A percentile compares a stretch with the other conserved stretches of the same genome.
phyloP scores from a whole-genome alignment of 2,797 vertebrate species.

The Oreonectes daqikongensis region DNA sequence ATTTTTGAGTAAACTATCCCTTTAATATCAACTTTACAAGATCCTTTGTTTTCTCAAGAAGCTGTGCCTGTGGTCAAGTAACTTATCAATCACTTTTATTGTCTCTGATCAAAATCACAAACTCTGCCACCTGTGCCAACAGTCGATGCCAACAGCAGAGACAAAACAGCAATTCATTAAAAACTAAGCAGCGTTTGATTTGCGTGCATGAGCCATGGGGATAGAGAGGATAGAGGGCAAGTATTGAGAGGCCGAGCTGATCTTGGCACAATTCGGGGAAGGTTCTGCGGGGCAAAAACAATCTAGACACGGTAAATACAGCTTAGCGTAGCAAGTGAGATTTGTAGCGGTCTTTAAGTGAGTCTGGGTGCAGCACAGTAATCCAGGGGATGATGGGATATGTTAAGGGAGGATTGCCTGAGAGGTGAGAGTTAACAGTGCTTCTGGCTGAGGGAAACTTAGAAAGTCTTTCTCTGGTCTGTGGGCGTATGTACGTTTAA shows the following conservation, averaged over 20 bases:
- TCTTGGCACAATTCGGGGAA: slow-evolving; percentile 31
- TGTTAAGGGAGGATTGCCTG: slow-evolving; percentile 19
- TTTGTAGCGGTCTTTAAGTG: slow-evolving; percentile 50
- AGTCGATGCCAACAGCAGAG: slow-evolving; percentile 12
- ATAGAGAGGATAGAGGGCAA: slow-evolving; percentile 27
- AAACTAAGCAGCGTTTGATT: slow-evolving; percentile 3
- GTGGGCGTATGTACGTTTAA: neutral
- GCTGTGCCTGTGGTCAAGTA: neutral
- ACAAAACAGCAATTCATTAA: slow-evolving; percentile 31
- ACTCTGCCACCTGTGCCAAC: slow-evolving; percentile 21
- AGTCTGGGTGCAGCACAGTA: slow-evolving; percentile 41
- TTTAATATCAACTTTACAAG: too few relatives aligned
- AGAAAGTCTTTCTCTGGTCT: neutral
- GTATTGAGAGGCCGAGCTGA: slow-evolving; percentile 28
- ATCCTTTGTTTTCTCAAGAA: neutral
- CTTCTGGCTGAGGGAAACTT: slow-evolving; percentile 8
- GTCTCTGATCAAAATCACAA: slow-evolving; percentile 37
- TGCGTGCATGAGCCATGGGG: slow-evolving; percentile 24
- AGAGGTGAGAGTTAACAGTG: slow-evolving; percentile 13
- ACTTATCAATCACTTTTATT: slow-evolving; percentile 16
- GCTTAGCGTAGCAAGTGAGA: slow-evolving; percentile 45
- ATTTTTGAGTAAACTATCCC: too few relatives aligned
- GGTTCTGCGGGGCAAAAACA: slow-evolving; percentile 45
- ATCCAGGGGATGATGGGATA: slow-evolving; percentile 45
- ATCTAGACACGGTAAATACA: slow-evolving; percentile 43